Conservation (phyloP, 2,888 invertebrate genomes). For the Drosophila nigricruria region DNA sequence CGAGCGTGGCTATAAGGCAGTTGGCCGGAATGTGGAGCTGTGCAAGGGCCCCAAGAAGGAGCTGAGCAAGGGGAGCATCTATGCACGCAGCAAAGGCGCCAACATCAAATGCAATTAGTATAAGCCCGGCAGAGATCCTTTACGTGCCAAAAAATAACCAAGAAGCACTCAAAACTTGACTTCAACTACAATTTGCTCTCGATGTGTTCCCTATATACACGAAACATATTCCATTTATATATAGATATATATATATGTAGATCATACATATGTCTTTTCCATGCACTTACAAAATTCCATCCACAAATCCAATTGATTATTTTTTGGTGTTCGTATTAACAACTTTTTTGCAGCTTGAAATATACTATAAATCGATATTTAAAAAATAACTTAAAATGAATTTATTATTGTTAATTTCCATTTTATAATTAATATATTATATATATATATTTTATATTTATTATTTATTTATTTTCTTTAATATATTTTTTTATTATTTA, state of each 20-base stretch:
- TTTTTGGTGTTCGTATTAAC: slow-evolving; percentile 37
- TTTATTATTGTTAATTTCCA: slow-evolving; percentile 27
- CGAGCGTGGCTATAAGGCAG: slow-evolving; percentile 86
- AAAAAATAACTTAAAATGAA: slow-evolving; percentile 47
- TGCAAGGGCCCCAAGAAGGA: slow-evolving; percentile 91
- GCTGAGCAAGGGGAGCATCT: slow-evolving; percentile 92
- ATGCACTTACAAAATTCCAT: slow-evolving; percentile 55
- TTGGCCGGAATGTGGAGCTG: slow-evolving; percentile 89
- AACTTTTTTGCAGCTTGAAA: slow-evolving; percentile 59
- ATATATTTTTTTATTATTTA: slow-evolving; percentile 1
- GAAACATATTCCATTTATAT: neutral
- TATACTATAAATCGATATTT: slow-evolving; percentile 54
- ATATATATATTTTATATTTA: slow-evolving; percentile 2
- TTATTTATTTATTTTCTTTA: slow-evolving; percentile 15
- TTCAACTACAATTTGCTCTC: slow-evolving; percentile 53
- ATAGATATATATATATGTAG: slow-evolving; percentile 34
- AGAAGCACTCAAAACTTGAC: slow-evolving; percentile 54
- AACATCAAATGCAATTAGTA: slow-evolving; percentile 85
- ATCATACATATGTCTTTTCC: slow-evolving; percentile 31
- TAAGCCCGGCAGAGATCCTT: slow-evolving; percentile 1
- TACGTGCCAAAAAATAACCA: slow-evolving; percentile 67
- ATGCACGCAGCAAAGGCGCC: slow-evolving; percentile 87
- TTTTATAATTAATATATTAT: slow-evolving; percentile 8
- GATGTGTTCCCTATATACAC: slow-evolving; percentile 28
- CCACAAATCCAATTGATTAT: slow-evolving; percentile 59